Base-by-base conservation (phyloP, 2,113 vertebrate species). In the Vicugna pacos region DNA sequence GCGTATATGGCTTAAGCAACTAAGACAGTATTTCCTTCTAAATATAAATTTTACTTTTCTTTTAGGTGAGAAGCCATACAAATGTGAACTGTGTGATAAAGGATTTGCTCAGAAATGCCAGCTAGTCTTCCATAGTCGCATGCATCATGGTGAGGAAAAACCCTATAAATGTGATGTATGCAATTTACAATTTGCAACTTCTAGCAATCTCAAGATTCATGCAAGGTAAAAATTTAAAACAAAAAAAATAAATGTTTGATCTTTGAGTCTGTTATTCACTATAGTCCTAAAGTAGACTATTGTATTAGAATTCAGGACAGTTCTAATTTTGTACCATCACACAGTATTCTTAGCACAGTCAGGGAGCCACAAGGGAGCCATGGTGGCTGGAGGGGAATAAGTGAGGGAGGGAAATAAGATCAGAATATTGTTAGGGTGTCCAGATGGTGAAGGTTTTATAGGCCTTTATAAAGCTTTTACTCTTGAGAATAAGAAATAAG, bases 141-240 rank as follows among this genome's bases (percentile, higher is more conserved):
- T 99, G 99, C 99, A 99, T 95, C 99, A 99, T 0, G 99, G 99
- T n/a, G 99, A 99, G 93, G 99, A 99, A 98, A 99, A 99, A 91
- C 99, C 99, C 0, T 99, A 99, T 98, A 99, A 99, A 93, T 99
- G 99, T 94, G 99, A 99, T 80, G 98, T 98, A 73, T 99, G 99
- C 97, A 99, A 99, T 82, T 98, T 99, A 89, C 99, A 99, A 85
- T 99, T 99, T 58, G 99, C 99, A 84, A 99, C 99, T 42, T 99
- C 99, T 6, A 99, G 99, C 98, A 99, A 99, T 97, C 98, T 99
- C 96, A 99, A 99, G 98, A 99, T 99, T 94, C 99, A 99, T 50
- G 98, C 98, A 97, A 99, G 99, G 99, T 99, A 96, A 97, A 98
- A 96, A 64, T 85, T 67, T 91, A 48, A 54, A 32, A 88, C 46